phyloP scores from a whole-genome alignment of 2,797 vertebrate species.

The Acrossocheilus fasciatus region DNA sequence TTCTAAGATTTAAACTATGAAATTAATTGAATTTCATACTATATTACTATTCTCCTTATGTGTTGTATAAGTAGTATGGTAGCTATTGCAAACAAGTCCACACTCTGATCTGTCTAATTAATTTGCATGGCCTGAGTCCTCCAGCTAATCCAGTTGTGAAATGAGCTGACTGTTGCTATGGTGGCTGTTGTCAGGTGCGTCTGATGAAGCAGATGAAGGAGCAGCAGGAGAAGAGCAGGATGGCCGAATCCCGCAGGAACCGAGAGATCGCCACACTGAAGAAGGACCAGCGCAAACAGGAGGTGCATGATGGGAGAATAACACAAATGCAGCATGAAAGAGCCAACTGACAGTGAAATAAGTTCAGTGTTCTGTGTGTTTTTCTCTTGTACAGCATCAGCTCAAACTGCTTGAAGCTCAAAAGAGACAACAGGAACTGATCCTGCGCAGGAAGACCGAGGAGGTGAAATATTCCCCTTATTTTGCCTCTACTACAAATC shows the following conservation, averaged over 20 bases:
- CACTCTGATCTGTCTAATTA: neutral
- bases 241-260: conserved; percentile 91
- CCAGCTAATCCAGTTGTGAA: too few relatives aligned
- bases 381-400: conserved; percentile 84
- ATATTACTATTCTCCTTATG: neutral
- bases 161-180: conserved; percentile 4
- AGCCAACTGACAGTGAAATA: neutral
- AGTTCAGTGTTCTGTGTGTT: neutral
- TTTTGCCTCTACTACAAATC: neutral
- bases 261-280: conserved; percentile 94
- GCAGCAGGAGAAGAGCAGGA: conserved; percentile 94
- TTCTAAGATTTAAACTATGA: neutral
- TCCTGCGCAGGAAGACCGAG: conserved; percentile 93
- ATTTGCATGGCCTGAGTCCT: neutral
- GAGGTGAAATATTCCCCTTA: conserved; percentile 80
- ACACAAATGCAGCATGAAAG: neutral
- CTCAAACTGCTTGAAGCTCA: conserved; percentile 94
- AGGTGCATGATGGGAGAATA: conserved; percentile 74
- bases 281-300: conserved; percentile 95
- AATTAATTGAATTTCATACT: neutral
- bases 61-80: neutral
- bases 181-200: conserved; percentile 82
- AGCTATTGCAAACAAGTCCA: neutral
- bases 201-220: conserved; percentile 99
- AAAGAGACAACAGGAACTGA: conserved; percentile 95